Evolutionary conservation across 2,797 vertebrate species (phyloP), one percentile per base, ranked within the genome.

Genomic region (Gadopsis marmoratus): DNA sequence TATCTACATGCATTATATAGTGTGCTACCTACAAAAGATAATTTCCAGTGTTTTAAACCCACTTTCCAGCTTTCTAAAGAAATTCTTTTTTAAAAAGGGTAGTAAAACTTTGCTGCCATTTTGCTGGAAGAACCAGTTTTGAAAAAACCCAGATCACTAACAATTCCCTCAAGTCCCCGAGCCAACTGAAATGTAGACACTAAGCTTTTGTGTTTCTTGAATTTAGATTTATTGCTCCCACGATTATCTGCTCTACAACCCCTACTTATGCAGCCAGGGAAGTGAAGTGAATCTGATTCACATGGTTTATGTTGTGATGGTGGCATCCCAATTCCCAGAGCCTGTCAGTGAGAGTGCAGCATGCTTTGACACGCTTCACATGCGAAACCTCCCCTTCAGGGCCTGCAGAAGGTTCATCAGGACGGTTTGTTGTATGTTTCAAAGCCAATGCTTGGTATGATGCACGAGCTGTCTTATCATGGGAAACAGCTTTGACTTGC

Each of bases 321-420:
- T 43, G 66, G 60, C 70, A 54, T 78, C 70, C 35, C 35, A 33
- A 3, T 89, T 88, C 82, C 64, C 72, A 88, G 39, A 65, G 68
- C 14, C 37, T 61, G 37, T 70, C 74, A 59, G 65, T 43, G 64
- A 67, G 61, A 55, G 7, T 39, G 43, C 26, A 55, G 55, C 93
- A 23, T 85, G 93, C 88, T 82, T 71, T 47, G 80, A 92, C 90
- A 89, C 0, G 90, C 84, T 74, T 62, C 82, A 87, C 80, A 72
- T 83, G 83, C 12, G 51, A 79, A 87, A 70, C 60, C 71, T 79
- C 47, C 50, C 81, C 87, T 89, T 80, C 84, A 79, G 89, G 87
- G 83, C 33, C 61, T 78, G 76, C 53, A 63, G 47, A 71, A 33
- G 71, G 26, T 26, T 26, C 26, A 26, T 26, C 26, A 26, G 26